Base-by-base conservation (phyloP, 2,113 vertebrate species). In the Rhinichthys klamathensis region DNA sequence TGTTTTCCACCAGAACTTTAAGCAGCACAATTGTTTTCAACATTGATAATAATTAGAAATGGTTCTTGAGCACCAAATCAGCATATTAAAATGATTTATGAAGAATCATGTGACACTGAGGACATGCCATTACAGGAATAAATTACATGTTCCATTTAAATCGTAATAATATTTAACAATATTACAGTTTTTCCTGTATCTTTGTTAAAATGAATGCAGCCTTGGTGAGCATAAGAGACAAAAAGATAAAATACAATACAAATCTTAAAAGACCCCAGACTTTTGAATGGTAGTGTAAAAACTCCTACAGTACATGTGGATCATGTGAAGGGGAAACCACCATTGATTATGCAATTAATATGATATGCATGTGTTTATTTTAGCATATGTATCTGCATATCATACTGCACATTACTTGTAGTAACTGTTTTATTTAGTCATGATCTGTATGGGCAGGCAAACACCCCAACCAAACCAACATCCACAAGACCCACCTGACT, bases 321-420 rank as follows among this genome's bases (percentile, higher is more conserved):
- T 58, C 18, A 58, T 23, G 23, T 21, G 6, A 72, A 72, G 35
- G 2, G 21, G 35, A 4, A 44, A 6, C 21, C 35, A 44, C 4
- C 18, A 72, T 21, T 72, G 38, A 41, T n/a, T 72, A 10, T 11
- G 11, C 38, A 73, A 73, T 73, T 46, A 44, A 44, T 73, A 44
- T 73, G n/a, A 44, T 18, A 23, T 38, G 7, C 38, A 70, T 41
- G 67, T 1, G 21, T 12, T 25, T 73, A 46, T 46, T 25, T 73
- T 73, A 73, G 70, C 38, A 73, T 73, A 38, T 44, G 70, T 41
- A 46, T 46, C 70, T 44, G 70, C 70, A 73, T 25, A 73, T 46
- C 41, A 73, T 44, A 25, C 70, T 46, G 41, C 23, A 1, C 46
- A 73, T 46, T 16, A 73, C 41, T 73, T 1, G 6, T 73, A 73